Evolutionary conservation across 2,113 vertebrate genomes (phyloP).

Genomic region (Actinemys pallida): DNA sequence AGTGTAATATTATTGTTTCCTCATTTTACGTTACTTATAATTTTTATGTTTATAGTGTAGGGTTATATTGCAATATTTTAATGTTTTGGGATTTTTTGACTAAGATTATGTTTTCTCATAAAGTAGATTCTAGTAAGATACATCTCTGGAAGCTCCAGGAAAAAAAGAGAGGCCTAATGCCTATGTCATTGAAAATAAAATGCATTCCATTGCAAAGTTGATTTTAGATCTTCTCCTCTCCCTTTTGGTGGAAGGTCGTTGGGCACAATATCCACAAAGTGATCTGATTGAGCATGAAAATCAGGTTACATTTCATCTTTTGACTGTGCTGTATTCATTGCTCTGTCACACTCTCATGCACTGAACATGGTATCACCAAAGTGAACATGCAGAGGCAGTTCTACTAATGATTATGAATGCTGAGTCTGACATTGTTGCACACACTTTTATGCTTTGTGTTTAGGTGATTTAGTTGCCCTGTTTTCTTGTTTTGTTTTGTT

Average conservation of each 20-base stretch:
- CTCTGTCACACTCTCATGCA: constrained; percentile 31
- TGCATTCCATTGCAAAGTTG: constrained; percentile 33
- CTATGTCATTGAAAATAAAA: constrained; percentile 30
- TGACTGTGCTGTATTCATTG: constrained; percentile 30
- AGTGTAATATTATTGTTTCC: not conserved
- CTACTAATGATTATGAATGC: constrained; percentile 14
- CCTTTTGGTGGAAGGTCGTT: constrained; percentile 53
- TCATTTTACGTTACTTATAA: not conserved
- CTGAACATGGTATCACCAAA: not conserved
- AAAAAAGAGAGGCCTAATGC: constrained; percentile 15
- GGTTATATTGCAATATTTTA: not conserved
- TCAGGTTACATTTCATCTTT: constrained; percentile 50
- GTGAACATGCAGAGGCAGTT: constrained; percentile 25
- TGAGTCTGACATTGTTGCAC: not conserved
- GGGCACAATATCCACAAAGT: constrained; percentile 36
- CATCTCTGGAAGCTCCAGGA: not conserved
- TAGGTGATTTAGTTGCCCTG: not conserved
- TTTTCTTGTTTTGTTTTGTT: not conserved
- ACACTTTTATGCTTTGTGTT: not conserved
- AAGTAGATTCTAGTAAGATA: not conserved
- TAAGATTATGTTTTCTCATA: not conserved
- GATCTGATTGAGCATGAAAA: constrained; percentile 60
- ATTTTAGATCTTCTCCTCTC: constrained; percentile 53
- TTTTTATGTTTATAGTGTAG: not conserved
- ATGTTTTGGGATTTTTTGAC: not conserved